Conservation (phyloP, 2,113 vertebrate genomes). For the Anolis sagrei region DNA sequence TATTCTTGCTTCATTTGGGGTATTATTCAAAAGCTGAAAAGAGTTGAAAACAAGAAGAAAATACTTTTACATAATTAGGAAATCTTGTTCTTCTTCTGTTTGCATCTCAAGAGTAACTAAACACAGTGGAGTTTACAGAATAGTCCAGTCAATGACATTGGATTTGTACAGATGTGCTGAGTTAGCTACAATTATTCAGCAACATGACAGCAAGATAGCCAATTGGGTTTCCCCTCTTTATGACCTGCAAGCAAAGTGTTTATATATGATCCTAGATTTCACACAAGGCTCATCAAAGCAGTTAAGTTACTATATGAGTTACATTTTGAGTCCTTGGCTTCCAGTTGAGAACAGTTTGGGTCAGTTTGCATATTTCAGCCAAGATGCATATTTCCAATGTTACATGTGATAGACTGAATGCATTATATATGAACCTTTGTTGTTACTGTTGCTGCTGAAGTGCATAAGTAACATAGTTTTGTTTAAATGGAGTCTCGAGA, state of each 20-base stretch:
- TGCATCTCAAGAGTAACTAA: background rate
- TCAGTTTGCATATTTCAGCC: background rate
- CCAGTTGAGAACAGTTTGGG: background rate
- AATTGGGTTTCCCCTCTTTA: background rate
- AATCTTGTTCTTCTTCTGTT: background rate
- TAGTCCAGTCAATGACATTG: background rate
- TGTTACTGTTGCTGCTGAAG: background rate
- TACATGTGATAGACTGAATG: background rate
- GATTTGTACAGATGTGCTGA: background rate
- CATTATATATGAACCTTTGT: background rate
- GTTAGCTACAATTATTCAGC: background rate
- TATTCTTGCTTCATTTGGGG: background rate
- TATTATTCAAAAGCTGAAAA: slow-evolving; percentile 6
- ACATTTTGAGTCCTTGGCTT: background rate
- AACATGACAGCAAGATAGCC: background rate
- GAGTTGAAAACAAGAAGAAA: slow-evolving; percentile 8
- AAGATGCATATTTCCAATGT: background rate
- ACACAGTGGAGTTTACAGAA: background rate
- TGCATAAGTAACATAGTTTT: background rate
- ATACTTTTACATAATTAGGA: slow-evolving; percentile 10
- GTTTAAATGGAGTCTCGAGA: no score
- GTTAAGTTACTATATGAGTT: background rate
- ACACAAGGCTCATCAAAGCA: background rate
- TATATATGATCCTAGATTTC: background rate
- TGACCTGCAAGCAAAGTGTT: background rate